These are phyloP conservation scores for Falco peregrinus DNA, from an alignment of 2,797 vertebrate genomes.

Conservation along the genomic window DNA sequence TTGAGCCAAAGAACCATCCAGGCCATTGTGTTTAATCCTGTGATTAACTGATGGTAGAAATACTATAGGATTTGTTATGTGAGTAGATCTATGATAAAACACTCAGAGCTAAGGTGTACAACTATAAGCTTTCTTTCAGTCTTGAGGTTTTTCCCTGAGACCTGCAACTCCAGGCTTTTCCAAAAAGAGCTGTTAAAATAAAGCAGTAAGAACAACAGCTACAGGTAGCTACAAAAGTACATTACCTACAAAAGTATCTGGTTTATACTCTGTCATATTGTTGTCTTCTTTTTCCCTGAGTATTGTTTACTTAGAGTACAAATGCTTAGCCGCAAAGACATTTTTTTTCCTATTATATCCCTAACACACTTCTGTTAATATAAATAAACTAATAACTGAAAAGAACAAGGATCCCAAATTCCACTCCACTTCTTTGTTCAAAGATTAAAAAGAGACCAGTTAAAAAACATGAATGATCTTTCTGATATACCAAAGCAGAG, in stretches of 20 bases:
- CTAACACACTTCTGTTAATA: background rate
- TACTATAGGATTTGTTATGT: background rate
- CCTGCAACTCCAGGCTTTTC: background rate
- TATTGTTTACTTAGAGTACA: background rate
- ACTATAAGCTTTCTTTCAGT: slow-evolving; percentile 7
- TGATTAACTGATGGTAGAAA: background rate
- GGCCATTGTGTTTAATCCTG: background rate
- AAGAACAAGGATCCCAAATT: background rate
- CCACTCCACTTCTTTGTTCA: background rate
- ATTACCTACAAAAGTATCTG: background rate
- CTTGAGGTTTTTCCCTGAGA: background rate
- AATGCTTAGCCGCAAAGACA: background rate
- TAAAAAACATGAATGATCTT: background rate
- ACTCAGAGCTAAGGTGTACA: background rate
- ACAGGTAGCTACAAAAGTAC: background rate
- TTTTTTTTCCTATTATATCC: background rate
- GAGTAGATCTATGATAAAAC: background rate
- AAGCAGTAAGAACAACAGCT: background rate
- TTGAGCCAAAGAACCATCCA: background rate
- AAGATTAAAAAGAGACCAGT: background rate
- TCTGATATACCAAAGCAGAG: background rate
- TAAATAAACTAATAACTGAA: background rate
- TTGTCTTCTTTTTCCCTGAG: background rate
- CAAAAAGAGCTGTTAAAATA: background rate
- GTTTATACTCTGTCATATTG: background rate